Base-by-base conservation (phyloP, 2,888 invertebrate species). In the Beris morrisii region DNA sequence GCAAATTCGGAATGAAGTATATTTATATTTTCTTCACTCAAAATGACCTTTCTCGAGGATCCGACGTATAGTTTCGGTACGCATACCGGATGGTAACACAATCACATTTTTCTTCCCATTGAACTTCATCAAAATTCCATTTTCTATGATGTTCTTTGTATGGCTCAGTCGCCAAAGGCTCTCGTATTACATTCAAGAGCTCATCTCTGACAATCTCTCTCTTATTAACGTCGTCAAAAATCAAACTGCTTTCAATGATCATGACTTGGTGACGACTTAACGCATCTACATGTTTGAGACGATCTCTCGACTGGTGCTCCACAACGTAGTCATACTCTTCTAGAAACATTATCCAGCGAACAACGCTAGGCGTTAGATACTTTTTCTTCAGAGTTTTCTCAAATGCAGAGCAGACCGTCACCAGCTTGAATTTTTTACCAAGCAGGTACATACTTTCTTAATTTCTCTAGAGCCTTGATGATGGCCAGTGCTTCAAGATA, bases 371-470 rank as follows among this genome's bases (percentile, higher is more conserved):
- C 28, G 48, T 52, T 53, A 71, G 38, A 45, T 73, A 69, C 38
- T 53, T 69, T 43, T 70, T 70, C n/a, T 59, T 54, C 58, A 71
- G 31, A 1, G 69, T 70, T 12, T 55, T 63, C 44, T 61, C 46
- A 22, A 72, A 72, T 0, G 69, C 71, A 9, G 55, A 55, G 57
- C 69, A 70, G 43, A 69, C 69, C 0, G 71, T 71, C 11, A 71
- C 67, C 1, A 72, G 28, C 54, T 70, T 70, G 45, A 70, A 71
- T 3, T 50, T 22, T 48, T 67, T 56, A 15, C 70, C 69, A 0
- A 74, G 50, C 1, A 72, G 70, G 71, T 74, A 74, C 28, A 72
- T n/a, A n/a, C n/a, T n/a, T 65, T 2, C 73, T 52, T 53, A 73
- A 74, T 45, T 71, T 73, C 32, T 70, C 70, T 9, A 73, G 22